Conservation (phyloP, 2,888 invertebrate species). For the Sialis fuliginosa region DNA sequence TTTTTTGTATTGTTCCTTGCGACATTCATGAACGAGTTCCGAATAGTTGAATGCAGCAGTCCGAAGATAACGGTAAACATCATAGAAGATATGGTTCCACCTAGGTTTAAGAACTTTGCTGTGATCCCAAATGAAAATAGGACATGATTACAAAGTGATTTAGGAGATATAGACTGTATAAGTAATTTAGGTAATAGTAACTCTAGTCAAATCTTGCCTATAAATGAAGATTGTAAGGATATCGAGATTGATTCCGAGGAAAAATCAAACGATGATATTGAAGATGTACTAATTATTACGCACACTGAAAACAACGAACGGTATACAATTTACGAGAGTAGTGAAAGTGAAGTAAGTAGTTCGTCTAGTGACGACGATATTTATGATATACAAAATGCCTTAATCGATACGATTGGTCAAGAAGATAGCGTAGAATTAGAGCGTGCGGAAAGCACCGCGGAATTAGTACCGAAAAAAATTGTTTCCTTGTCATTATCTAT, state of each 20-base stretch:
- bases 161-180: no score
- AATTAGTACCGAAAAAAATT: slow-evolving; percentile 3
- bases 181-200: background rate
- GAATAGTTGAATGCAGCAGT: background rate
- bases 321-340: background rate
- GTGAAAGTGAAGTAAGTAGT: no score
- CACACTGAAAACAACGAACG: background rate
- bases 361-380: no score
- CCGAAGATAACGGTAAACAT: background rate
- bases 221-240: background rate
- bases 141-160: background rate
- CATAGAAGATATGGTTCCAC: background rate
- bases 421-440: no score
- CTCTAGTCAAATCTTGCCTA: background rate
- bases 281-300: background rate
- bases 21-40: slow-evolving; percentile 35
- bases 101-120: no score
- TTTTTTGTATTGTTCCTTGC: slow-evolving; percentile 32
- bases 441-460: background rate
- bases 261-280: background rate
- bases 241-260: background rate
- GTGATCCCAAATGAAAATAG: background rate
- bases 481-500: slow-evolving; percentile 4
- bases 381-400: no score
- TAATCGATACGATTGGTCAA: no score